Percentiles rank a stretch among this genome's conserved stretches.
Evolutionary conservation across 2,797 vertebrate genomes (phyloP).

Genomic region (Natrix natrix): DNA sequence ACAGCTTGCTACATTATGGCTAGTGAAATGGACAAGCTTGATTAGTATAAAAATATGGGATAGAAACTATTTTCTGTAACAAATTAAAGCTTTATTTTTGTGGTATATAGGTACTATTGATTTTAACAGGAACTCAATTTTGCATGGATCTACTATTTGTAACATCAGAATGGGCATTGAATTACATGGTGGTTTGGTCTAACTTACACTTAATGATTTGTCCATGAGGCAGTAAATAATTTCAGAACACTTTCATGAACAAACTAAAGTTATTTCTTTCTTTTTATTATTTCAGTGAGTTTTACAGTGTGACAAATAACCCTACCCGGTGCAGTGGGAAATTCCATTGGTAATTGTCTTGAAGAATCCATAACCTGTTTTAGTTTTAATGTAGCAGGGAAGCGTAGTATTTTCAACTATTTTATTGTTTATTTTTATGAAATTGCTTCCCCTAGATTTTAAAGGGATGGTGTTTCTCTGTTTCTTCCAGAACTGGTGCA

Average conservation of each 20-base stretch:
- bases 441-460: not conserved
- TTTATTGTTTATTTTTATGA: not conserved
- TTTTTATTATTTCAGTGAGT: not conserved
- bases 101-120: not conserved
- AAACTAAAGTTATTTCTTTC: not conserved
- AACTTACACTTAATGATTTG: not conserved
- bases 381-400: not conserved
- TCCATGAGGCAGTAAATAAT: not conserved
- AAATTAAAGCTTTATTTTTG: not conserved
- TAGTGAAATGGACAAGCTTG: not conserved
- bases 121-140: not conserved
- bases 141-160: not conserved
- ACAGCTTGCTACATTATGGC: not conserved
- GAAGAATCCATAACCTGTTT: not conserved
- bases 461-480: not conserved
- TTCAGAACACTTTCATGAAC: not conserved
- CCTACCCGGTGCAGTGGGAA: not conserved
- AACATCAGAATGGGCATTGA: not conserved
- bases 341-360: not conserved
- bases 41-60: not conserved
- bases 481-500: not conserved
- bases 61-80: not conserved
- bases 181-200: not conserved
- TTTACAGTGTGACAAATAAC: not conserved
- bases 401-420: not conserved